Evolutionary conservation across 2,797 vertebrate genomes (phyloP), one percentile per base, ranked within the genome.

Genomic region (Cossypha polioptera): DNA sequence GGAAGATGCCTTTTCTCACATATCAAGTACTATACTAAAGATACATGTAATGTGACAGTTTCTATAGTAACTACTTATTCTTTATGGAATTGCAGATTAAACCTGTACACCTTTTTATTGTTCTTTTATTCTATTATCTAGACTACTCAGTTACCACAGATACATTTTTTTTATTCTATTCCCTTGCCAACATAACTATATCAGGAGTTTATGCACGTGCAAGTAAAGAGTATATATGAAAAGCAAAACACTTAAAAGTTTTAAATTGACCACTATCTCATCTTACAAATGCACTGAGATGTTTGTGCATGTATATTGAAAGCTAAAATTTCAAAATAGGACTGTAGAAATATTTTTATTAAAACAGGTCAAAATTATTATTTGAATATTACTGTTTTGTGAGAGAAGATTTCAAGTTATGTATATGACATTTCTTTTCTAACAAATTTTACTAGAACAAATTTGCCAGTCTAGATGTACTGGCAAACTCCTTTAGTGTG

Each of bases 51-150:
- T 59, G 82, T 93, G 89, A 72, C 94, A 94, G 96, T 96, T 96
- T 88, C 95, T 97, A 96, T 96, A 95, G 95, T 92, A 97, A 97
- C 96, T 94, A 69, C 92, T 90, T 90, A 73, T 86, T 94, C 92
- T 91, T 95, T 92, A 91, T 76, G 92, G 91, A 96, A 85, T 67
- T 51, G 58, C 79, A 94, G 76, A 94, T 96, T 83, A 94, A 92
- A 93, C 68, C 82, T 86, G 80, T 58, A 81, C 85, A 95, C 90
- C 91, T 94, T 78, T 69, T 91, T 96, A 95, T 88, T 95, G 86
- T 94, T 94, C 95, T 81, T 92, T 78, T 62, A 91, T 91, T 71
- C 75, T 50, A 84, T 96, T 94, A 96, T 77, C 92, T 67, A 91
- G 75, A 83, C 78, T 88, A 84, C 69, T 93, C 54, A 51, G 87